These are phyloP conservation scores for Fissipunctia ypsillon DNA, from an alignment of 2,888 invertebrate species.

Conservation along the genomic window DNA sequence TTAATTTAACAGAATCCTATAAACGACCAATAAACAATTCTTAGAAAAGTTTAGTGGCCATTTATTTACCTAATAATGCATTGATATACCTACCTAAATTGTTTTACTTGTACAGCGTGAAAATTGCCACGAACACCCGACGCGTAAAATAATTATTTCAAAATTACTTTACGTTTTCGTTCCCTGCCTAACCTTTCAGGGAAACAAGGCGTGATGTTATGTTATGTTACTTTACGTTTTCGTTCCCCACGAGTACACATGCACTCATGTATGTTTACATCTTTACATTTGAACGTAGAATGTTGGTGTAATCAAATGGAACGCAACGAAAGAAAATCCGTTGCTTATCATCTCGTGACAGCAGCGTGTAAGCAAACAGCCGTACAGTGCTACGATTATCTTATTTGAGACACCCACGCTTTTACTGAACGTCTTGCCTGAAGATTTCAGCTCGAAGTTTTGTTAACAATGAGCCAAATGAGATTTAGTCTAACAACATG, in stretches of 20 bases:
- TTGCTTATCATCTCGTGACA: conserved; percentile 24
- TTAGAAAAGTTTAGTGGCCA: neutral
- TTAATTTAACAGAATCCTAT: neutral
- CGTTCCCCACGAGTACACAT: neutral
- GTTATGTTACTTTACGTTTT: neutral
- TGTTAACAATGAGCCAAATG: conserved; percentile 3
- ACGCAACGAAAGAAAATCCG: conserved; percentile 12
- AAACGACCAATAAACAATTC: neutral
- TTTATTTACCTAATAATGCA: neutral
- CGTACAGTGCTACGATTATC: neutral
- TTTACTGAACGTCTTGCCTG: conserved; percentile 2
- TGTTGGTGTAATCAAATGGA: neutral
- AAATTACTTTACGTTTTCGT: neutral
- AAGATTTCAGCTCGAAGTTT: conserved; percentile 12
- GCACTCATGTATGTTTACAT: neutral
- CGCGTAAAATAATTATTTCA: neutral
- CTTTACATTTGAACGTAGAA: neutral
- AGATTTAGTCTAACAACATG: neutral
- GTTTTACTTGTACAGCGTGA: neutral
- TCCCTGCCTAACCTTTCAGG: too few relatives aligned
- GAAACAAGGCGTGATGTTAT: too few relatives aligned
- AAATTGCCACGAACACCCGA: neutral
- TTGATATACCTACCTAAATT: neutral
- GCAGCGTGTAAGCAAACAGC: conserved; percentile 12
- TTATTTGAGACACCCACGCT: conserved; percentile 15